These are phyloP conservation scores for Arctocebus calabarensis DNA, from an alignment of 2,797 vertebrate species.

Conservation along the genomic window DNA sequence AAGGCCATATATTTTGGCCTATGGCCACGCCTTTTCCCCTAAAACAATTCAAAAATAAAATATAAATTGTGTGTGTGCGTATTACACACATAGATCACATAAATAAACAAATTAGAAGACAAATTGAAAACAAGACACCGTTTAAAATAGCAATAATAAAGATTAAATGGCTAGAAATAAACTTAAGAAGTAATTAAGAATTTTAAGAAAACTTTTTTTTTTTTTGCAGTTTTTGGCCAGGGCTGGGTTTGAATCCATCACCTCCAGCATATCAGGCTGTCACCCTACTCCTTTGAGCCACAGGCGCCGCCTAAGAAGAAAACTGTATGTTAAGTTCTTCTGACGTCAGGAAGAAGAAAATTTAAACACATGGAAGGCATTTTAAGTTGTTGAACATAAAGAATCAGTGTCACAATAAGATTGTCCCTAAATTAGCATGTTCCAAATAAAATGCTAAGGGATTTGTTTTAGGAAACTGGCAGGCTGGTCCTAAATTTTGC, in stretches of 20 bases:
- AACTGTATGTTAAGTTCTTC: constrained; percentile 26
- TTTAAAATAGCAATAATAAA: not conserved
- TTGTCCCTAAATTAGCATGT: not conserved
- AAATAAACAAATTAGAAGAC: not conserved
- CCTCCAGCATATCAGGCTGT: no score
- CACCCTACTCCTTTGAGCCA: no score
- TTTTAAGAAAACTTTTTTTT: not conserved
- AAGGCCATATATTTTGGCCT: not conserved
- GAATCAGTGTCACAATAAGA: not conserved
- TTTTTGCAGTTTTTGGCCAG: no score
- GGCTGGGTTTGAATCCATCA: no score
- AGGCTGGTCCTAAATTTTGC: not conserved
- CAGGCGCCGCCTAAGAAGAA: no score
- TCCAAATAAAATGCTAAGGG: not conserved
- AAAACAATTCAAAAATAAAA: not conserved
- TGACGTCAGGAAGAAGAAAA: not conserved
- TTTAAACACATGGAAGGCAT: not conserved
- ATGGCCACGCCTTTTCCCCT: not conserved
- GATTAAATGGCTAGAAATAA: not conserved
- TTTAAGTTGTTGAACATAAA: not conserved
- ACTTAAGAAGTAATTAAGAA: not conserved
- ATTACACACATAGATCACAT: not conserved
- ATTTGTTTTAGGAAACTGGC: no score
- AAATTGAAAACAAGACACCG: not conserved
- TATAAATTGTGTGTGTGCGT: not conserved